These are phyloP conservation scores for Shargacucullia verbasci DNA, from an alignment of 2,888 invertebrate species.

Conservation along the genomic window DNA sequence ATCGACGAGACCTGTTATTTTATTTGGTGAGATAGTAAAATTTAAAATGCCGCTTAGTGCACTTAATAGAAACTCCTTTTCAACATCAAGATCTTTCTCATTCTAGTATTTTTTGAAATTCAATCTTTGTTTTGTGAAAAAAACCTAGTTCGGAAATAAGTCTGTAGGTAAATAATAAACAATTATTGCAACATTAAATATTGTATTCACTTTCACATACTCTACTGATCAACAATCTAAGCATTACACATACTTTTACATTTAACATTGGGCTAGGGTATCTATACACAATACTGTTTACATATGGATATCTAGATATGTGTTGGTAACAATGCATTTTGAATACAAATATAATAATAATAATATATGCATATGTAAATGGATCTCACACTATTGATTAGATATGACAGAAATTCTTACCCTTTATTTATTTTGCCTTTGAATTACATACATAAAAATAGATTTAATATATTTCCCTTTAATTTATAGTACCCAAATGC, in stretches of 20 bases:
- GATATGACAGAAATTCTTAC: no score
- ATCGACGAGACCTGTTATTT: no score
- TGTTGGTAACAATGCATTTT: conserved; percentile 32
- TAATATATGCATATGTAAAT: neutral
- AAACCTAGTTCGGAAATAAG: neutral
- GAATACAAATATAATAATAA: neutral
- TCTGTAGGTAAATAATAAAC: conserved; percentile 1
- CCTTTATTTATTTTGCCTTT: no score
- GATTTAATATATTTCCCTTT: no score
- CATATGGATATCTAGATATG: conserved; percentile 34
- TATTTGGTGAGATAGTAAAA: no score
- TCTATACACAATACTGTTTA: conserved; percentile 7
- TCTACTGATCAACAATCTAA: conserved; percentile 37
- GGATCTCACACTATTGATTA: neutral
- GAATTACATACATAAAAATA: no score
- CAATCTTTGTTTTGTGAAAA: no score
- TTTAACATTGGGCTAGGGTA: conserved; percentile 24
- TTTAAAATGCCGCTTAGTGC: no score
- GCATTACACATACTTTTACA: conserved; percentile 24
- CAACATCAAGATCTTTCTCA: no score
- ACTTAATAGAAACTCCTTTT: no score
- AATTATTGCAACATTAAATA: conserved; percentile 38
- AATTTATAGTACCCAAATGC: no score
- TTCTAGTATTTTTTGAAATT: no score
- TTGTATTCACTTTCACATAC: conserved; percentile 42